Evolutionary conservation across 2,797 vertebrate genomes (phyloP), one percentile per base, ranked within the genome.

Genomic region (Chelonia mydas): DNA sequence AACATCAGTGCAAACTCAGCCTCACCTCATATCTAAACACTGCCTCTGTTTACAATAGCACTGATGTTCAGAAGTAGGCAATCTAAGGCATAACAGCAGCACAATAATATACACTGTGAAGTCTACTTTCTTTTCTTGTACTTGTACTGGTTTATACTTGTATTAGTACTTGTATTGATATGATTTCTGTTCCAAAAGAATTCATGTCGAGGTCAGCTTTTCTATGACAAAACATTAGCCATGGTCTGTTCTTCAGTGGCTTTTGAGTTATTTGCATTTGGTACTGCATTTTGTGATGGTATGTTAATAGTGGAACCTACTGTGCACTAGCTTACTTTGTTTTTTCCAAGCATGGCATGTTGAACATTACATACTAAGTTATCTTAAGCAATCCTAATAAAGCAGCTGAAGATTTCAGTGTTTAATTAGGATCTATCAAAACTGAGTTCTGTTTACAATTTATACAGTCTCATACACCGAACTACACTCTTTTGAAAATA

Each of bases 311-410:
- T 17, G 61, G 11, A 59, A 9, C 49, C 7, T 84, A 80, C 33
- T 50, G 9, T 84, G 78, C 33, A 50, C 77, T 79, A 79, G 91
- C 45, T 83, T 68, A 45, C 65, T 49, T 6, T 1, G 21, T 84
- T 28, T 77, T 93, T 86, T 54, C 80, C 72, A 90, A 84, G 77
- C 49, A 53, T 0, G 0, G 25, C 57, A 77, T 0, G 0, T 57
- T 54, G 27, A 81, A 50, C 55, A 5, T 31, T 54, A 78, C 54
- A 81, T 91, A 90, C 4, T 45, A 86, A 47, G 11, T 89, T 41
- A 87, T 68, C 37, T 2, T 4, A 55, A 1, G 5, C 4, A 31
- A 65, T 91, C 76, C 57, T 49, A 74, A 50, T 3, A 83, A 86
- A 81, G 80, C 23, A 80, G n/a, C 8, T 5, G 68, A 49, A 68